phyloP scores from a whole-genome alignment of 2,113 vertebrate genomes.

The Phyllostomus hastatus region DNA sequence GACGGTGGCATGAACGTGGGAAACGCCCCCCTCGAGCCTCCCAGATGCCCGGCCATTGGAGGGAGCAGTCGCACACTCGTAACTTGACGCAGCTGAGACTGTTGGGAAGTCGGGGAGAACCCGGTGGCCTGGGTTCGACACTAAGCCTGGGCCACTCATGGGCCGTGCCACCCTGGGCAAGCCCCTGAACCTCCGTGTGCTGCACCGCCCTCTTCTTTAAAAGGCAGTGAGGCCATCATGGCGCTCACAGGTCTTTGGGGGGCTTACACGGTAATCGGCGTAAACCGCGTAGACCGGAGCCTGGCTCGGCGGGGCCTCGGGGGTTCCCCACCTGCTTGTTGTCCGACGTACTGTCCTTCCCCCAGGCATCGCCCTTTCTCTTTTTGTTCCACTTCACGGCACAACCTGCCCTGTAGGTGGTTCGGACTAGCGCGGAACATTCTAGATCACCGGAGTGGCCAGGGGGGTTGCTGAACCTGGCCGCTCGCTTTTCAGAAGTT shows the following conservation, averaged over 20 bases:
- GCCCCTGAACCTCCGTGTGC: not conserved
- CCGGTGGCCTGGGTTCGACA: not conserved
- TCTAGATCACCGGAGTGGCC: accelerated
- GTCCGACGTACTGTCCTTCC: not conserved
- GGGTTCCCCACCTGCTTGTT: not conserved
- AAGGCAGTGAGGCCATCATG: not conserved
- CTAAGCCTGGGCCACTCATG: not conserved
- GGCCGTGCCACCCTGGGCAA: not conserved
- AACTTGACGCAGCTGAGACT: not conserved
- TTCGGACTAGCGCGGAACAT: too few relatives aligned
- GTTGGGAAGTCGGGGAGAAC: not conserved
- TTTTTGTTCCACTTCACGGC: too few relatives aligned
- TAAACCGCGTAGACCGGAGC: not conserved
- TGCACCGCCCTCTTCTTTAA: not conserved
- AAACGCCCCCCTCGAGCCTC: too few relatives aligned
- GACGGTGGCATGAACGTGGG: not conserved
- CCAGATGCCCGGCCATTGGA: too few relatives aligned
- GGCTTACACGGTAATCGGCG: not conserved
- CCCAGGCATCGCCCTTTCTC: not conserved
- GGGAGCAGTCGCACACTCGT: accelerated
- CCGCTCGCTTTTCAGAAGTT: constrained; percentile 54
- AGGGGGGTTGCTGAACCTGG: not conserved
- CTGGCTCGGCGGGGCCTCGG: accelerated
- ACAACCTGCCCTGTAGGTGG: not conserved
- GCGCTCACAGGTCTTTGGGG: not conserved